Base-by-base conservation (phyloP, 37 sponge, comb jelly and placozoan genomes). In the Crambe crambe region DNA sequence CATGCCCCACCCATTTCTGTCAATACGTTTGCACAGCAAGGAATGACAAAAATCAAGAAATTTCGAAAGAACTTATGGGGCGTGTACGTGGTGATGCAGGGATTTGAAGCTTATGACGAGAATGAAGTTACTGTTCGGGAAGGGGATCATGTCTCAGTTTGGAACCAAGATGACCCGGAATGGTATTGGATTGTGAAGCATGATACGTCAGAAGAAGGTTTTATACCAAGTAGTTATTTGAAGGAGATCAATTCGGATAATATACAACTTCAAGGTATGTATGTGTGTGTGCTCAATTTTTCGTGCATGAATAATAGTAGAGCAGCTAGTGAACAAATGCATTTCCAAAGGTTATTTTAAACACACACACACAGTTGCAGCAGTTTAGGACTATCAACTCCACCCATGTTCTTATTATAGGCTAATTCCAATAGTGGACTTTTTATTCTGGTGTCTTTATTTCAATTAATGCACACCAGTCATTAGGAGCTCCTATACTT, bases 131-230 rank as follows among this genome's bases (percentile, higher is more conserved):
- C 70, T 25, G 72, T 93, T 0, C 44, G 17, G 15, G 36, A 68
- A 31, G 90, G 90, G n/a, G 90, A 93, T 9, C 75, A 82, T 31
- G 84, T 93, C n/a, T 83, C 86, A 30, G 73, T 93, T 25, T 81
- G 87, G 64, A 93, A 93, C 56, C 87, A 82, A 38, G 90, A 89
- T 68, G 94, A 93, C 38, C 72, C 61, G 34, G 76, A 89, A 57
- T 93, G 94, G 94, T 86, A 61, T 65, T 93, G 94, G 94, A 82
- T 93, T 22, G 85, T 85, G 39, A 75, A 72, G 58, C 86, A 82
- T 42, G 57, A 72, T 37, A 85, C 75, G 21, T 31, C 73, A 0
- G 76, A 84, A 34, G 94, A 93, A 67, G 94, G 94, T 25, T 93
- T 93, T 54, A 90, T 93, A 0, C 94, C 94, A n/a, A 74, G 76